Conservation (phyloP, 2,797 vertebrate genomes). For the Melanotaenia pygmaea region DNA sequence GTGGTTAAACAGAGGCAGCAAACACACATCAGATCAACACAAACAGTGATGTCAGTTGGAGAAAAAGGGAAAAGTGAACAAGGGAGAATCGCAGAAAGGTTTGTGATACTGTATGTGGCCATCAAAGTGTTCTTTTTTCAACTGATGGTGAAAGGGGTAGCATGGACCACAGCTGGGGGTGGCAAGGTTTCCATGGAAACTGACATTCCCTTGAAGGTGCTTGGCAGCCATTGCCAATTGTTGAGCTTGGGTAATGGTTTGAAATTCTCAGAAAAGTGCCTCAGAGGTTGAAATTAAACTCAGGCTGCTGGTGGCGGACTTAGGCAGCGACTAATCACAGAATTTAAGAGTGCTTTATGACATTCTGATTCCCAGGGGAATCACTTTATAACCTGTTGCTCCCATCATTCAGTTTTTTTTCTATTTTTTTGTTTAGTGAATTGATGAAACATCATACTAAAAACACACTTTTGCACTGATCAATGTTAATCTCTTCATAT, state of each 20-base stretch:
- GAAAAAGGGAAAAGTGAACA: neutral
- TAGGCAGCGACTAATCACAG: constrained; percentile 44
- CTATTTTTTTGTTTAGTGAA: constrained; percentile 3
- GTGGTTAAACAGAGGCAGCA: constrained; percentile 32
- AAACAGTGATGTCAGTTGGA: neutral
- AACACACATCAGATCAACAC: constrained; percentile 1
- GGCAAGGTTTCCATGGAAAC: constrained; percentile 82
- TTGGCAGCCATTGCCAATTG: constrained; percentile 72
- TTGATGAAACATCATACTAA: constrained; percentile 5
- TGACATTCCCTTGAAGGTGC: constrained; percentile 75
- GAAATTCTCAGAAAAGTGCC: constrained; percentile 73
- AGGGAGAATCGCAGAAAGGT: constrained; percentile 23
- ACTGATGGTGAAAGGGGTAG: constrained; percentile 22
- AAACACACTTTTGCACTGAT: constrained; percentile 4
- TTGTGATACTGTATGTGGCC: constrained; percentile 49
- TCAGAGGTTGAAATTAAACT: constrained; percentile 67
- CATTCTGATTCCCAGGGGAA: constrained; percentile 30
- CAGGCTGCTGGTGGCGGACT: constrained; percentile 46
- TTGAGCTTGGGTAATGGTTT: constrained; percentile 72
- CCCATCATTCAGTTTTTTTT: constrained; percentile 10
- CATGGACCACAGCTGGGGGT: constrained; percentile 52
- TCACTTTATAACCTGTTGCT: constrained; percentile 19
- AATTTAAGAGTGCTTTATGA: constrained; percentile 35
- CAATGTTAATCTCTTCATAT: neutral
- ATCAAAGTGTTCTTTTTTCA: constrained; percentile 36